Conservation (phyloP, 1,140 invertebrate genomes). For the Eciton burchellii region DNA sequence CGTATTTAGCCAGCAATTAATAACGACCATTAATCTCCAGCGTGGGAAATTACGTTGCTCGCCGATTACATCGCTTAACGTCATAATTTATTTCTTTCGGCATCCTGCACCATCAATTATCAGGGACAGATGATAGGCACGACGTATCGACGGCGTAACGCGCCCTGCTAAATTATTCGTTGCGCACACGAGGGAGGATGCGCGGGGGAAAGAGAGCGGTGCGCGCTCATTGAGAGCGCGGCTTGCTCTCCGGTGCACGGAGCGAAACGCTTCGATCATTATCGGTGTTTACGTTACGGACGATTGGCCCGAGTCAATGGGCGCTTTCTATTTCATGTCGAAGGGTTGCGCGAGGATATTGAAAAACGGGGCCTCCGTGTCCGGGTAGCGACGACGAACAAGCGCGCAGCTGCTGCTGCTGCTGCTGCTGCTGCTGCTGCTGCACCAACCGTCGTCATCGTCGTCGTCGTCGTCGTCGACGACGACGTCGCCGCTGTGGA, state of each 20-base stretch:
- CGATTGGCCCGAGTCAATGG: conserved; percentile 66
- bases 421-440: too few species aligned
- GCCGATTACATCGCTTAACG: neutral
- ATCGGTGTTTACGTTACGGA: conserved; percentile 69
- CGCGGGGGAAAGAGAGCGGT: neutral
- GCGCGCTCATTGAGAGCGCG: conserved; percentile 8
- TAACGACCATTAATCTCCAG: neutral
- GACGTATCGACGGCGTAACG: conserved; percentile 4
- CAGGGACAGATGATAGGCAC: neutral
- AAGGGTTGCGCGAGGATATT: conserved; percentile 56
- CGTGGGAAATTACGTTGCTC: neutral
- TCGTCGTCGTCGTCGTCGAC: too few species aligned
- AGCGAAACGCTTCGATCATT: conserved; percentile 63
- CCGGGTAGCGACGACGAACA: too few species aligned
- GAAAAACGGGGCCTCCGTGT: conserved; percentile 42
- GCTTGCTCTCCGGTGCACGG: conserved; percentile 10
- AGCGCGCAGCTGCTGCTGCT: conserved; percentile 36
- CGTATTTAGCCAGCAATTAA: neutral
- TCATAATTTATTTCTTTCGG: neutral
- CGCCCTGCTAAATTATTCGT: conserved; percentile 26
- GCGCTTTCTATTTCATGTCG: conserved; percentile 46
- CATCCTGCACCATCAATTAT: neutral
- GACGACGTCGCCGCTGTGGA: conserved; percentile 26
- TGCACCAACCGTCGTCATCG: too few species aligned
- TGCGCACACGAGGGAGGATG: neutral